phyloP scores from a whole-genome alignment of 2,888 invertebrate genomes.

The Alsophila aescularia region DNA sequence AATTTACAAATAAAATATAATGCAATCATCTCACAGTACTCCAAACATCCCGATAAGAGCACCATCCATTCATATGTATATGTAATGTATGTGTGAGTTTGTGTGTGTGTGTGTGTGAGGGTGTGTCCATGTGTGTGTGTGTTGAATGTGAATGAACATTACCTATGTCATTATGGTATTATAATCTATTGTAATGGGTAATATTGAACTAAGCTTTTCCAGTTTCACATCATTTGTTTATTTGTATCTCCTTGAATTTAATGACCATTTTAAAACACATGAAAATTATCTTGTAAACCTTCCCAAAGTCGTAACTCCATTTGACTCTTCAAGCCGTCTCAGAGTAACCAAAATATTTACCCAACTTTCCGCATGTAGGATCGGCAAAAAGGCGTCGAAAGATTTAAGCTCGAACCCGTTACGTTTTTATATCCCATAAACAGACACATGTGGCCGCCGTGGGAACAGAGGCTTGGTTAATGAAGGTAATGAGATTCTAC shows the following conservation, averaged over 20 bases:
- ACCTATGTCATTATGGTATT: too few species aligned
- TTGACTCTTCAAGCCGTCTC: conserved; percentile 5
- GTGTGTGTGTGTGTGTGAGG: too few species aligned
- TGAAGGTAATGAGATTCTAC: conserved; percentile 68
- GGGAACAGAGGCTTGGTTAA: conserved; percentile 62
- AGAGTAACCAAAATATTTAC: conserved; percentile 46
- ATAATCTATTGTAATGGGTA: too few species aligned
- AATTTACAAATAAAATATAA: too few species aligned
- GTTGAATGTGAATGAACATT: too few species aligned
- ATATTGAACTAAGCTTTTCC: too few species aligned
- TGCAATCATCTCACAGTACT: too few species aligned
- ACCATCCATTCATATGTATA: too few species aligned
- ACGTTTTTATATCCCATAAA: conserved; percentile 61
- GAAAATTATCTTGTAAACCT: background rate
- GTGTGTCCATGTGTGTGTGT: too few species aligned
- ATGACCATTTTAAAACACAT: background rate
- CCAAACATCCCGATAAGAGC: too few species aligned
- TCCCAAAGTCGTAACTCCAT: conserved; percentile 5
- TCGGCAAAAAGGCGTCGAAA: conserved; percentile 61
- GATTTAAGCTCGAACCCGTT: conserved; percentile 62
- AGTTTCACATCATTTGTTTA: background rate
- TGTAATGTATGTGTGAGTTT: too few species aligned
- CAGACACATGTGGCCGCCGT: conserved; percentile 71
- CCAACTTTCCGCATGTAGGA: conserved; percentile 42
- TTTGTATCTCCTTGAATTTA: background rate